These are phyloP conservation scores for Tenthredo distinguenda DNA, from an alignment of 2,888 invertebrate species.

Conservation along the genomic window DNA sequence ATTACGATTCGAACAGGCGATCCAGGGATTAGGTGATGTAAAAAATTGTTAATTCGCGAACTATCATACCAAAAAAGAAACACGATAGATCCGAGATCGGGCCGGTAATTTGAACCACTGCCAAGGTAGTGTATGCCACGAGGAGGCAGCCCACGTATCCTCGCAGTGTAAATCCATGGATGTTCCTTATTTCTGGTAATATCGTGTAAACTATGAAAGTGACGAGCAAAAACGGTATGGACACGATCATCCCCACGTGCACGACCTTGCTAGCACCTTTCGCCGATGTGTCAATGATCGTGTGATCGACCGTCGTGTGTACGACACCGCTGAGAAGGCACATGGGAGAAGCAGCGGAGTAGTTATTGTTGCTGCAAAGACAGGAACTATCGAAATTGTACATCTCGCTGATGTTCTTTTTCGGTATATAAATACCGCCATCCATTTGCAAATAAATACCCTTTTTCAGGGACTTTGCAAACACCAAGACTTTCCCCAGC, in stretches of 20 bases:
- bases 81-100: background rate
- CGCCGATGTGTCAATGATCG: background rate
- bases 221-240: slow-evolving; percentile 70
- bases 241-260: slow-evolving; percentile 69
- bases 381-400: slow-evolving; percentile 62
- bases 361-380: slow-evolving; percentile 53
- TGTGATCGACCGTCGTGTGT: background rate
- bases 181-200: slow-evolving; percentile 71
- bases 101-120: background rate
- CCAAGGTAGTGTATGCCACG: slow-evolving; percentile 64
- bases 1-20: background rate
- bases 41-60: background rate
- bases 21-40: background rate
- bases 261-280: slow-evolving; percentile 42
- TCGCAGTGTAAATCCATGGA: slow-evolving; percentile 73
- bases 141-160: slow-evolving; percentile 69
- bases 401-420: background rate
- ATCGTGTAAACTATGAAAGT: slow-evolving; percentile 73
- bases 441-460: slow-evolving; percentile 51
- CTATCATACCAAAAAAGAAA: background rate
- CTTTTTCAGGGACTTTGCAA: background rate
- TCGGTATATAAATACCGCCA: slow-evolving; percentile 61
- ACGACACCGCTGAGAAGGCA: background rate
- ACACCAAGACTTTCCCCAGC: slow-evolving; percentile 41
- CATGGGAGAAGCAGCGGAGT: background rate